A percentile compares a stretch with the other conserved stretches of the same genome.
phyloP scores from a whole-genome alignment of 2,888 invertebrate species.

The Microchrysa polita region DNA sequence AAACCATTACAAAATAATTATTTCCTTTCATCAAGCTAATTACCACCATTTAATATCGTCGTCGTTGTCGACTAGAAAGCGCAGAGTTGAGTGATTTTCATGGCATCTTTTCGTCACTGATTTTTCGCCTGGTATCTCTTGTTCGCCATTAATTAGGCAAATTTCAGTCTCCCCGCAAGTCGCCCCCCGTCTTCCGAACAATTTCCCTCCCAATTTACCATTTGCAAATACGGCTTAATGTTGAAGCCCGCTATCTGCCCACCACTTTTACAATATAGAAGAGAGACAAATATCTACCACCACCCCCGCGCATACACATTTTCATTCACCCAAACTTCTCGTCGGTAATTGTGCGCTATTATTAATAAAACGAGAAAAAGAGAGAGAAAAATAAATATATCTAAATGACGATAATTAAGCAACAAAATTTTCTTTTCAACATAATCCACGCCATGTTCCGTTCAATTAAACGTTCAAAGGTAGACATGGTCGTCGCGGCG shows the following conservation, averaged over 20 bases:
- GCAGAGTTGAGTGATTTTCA: conserved; percentile 27
- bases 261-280: not conserved
- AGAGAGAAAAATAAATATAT: conserved; percentile 38
- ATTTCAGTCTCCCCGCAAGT: conserved; percentile 20
- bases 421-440: conserved; percentile 43
- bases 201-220: not conserved
- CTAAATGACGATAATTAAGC: conserved; percentile 44
- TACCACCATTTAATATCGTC: conserved; percentile 49
- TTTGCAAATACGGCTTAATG: not conserved
- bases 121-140: conserved; percentile 25
- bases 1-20: conserved; percentile 52
- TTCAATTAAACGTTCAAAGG: conserved; percentile 15
- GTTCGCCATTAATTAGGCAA: conserved; percentile 43
- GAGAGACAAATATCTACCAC: too few relatives aligned
- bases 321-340: conserved; percentile 9
- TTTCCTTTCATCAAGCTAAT: conserved; percentile 52
- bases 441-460: conserved; percentile 42
- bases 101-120: conserved; percentile 12
- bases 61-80: conserved; percentile 41
- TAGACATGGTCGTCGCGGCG: too few relatives aligned
- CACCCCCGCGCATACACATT: conserved; percentile 23
- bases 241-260: not conserved
- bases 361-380: not conserved
- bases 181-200: not conserved
- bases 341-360: conserved; percentile 22